Percentiles rank a stretch among this genome's conserved stretches.
Evolutionary conservation across 2,888 invertebrate species (phyloP).

Genomic region (Dione juno): DNA sequence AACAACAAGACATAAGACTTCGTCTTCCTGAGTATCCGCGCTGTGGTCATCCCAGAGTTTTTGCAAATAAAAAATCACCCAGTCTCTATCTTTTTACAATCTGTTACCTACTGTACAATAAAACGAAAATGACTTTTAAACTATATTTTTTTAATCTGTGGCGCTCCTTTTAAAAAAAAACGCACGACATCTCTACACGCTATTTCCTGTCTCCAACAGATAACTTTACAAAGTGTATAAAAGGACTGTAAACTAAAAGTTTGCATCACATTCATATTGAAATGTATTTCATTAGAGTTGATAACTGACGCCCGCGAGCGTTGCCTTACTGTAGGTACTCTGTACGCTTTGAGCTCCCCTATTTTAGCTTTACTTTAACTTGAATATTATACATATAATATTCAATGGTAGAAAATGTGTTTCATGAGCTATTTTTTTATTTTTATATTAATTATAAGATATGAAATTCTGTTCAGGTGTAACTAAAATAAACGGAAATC

Average conservation of each 20-base stretch:
- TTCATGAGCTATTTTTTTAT: not conserved
- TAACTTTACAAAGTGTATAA: slow-evolving; percentile 6
- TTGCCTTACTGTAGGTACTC: not conserved
- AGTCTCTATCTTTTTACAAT: too few species aligned
- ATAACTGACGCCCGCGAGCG: slow-evolving; percentile 27
- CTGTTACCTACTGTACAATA: too few species aligned
- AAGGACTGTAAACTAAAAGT: slow-evolving; percentile 26
- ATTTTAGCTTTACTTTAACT: not conserved
- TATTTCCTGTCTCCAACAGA: not conserved
- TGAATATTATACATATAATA: slow-evolving; percentile 1
- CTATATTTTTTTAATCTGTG: not conserved
- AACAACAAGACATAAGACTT: too few species aligned
- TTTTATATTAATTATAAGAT: not conserved
- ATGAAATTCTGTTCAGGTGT: too few species aligned
- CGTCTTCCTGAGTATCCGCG: too few species aligned
- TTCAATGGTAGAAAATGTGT: not conserved
- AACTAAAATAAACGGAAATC: too few species aligned
- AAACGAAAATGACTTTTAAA: too few species aligned
- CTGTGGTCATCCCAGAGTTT: too few species aligned
- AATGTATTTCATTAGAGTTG: slow-evolving; percentile 31
- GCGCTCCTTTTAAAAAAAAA: not conserved
- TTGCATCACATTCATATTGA: slow-evolving; percentile 19
- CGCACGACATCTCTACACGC: not conserved
- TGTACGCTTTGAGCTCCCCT: slow-evolving; percentile 47
- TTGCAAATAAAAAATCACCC: too few species aligned